A percentile compares a stretch with the other conserved stretches of the same genome.
phyloP scores from a whole-genome alignment of 2,888 invertebrate genomes.

The Leptothorax acervorum region DNA sequence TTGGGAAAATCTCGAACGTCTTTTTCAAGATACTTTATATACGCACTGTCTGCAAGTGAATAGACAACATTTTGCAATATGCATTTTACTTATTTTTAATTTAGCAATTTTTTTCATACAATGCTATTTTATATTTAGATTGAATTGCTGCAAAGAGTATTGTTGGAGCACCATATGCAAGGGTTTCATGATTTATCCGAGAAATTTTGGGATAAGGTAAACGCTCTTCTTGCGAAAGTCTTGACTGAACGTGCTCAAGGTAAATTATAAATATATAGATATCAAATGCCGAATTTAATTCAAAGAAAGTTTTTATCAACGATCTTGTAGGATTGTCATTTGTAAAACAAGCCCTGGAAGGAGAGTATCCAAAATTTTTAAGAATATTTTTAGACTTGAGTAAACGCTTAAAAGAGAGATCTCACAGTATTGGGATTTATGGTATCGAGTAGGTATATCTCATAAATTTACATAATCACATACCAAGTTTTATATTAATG shows the following conservation, averaged over 20 bases:
- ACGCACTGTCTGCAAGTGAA: slow-evolving; percentile 90
- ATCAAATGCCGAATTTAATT: not conserved
- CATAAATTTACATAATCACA: not conserved
- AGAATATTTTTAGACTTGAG: slow-evolving; percentile 93
- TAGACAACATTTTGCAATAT: not conserved
- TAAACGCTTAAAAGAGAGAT: slow-evolving; percentile 88
- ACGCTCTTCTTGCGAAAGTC: slow-evolving; percentile 85
- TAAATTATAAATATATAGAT: slow-evolving; percentile 61
- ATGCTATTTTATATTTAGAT: slow-evolving; percentile 76
- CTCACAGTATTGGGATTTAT: slow-evolving; percentile 84
- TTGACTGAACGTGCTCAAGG: slow-evolving; percentile 86
- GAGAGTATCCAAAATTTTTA: slow-evolving; percentile 95
- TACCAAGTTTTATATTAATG: slow-evolving; percentile 16
- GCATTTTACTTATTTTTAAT: not conserved
- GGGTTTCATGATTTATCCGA: slow-evolving; percentile 82
- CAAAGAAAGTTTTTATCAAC: not conserved
- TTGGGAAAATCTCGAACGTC: slow-evolving; percentile 95
- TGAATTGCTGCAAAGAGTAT: slow-evolving; percentile 79
- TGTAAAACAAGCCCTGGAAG: slow-evolving; percentile 94
- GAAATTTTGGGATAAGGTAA: slow-evolving; percentile 88
- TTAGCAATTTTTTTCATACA: not conserved
- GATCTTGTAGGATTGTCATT: slow-evolving; percentile 84
- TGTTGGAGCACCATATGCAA: slow-evolving; percentile 81
- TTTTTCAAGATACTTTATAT: slow-evolving; percentile 92
- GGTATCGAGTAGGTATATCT: slow-evolving; percentile 87